Percentiles rank a stretch among this genome's conserved stretches.
phyloP scores from a whole-genome alignment of 1,140 invertebrate species.

The Chironomus striatipennis region DNA sequence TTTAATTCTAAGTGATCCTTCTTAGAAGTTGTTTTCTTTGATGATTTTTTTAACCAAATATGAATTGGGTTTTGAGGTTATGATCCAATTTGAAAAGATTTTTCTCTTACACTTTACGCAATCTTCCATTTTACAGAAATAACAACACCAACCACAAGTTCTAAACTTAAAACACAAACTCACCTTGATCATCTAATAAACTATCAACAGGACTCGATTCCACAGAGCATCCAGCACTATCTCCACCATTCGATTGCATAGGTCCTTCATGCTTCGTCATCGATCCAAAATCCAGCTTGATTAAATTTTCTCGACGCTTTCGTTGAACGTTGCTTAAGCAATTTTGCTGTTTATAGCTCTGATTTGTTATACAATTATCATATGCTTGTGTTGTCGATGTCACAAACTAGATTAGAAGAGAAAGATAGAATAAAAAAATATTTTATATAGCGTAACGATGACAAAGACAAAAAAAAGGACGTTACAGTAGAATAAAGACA shows the following conservation, averaged over 20 bases:
- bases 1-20: too few relatives aligned
- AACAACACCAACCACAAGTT: not conserved
- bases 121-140: too few relatives aligned
- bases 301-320: slow-evolving; percentile 4
- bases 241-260: not conserved
- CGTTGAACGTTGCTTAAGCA: not conserved
- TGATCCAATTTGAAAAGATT: too few relatives aligned
- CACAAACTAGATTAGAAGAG: slow-evolving; percentile 15
- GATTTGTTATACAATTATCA: slow-evolving; percentile 21
- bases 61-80: too few relatives aligned
- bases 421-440: not conserved
- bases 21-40: too few relatives aligned
- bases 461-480: not conserved
- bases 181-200: slow-evolving; percentile 20
- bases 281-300: slow-evolving; percentile 11
- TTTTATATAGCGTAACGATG: not conserved
- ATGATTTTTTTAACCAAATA: too few relatives aligned
- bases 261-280: slow-evolving; percentile 16
- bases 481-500: not conserved
- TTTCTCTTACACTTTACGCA: too few relatives aligned
- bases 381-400: slow-evolving; percentile 11
- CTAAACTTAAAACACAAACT: not conserved
- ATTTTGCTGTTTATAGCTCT: slow-evolving; percentile 16
- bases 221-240: slow-evolving; percentile 2
- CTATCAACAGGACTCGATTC: slow-evolving; percentile 22